These are phyloP conservation scores for Papilio protenor DNA, from an alignment of 2,888 invertebrate species.

Conservation along the genomic window DNA sequence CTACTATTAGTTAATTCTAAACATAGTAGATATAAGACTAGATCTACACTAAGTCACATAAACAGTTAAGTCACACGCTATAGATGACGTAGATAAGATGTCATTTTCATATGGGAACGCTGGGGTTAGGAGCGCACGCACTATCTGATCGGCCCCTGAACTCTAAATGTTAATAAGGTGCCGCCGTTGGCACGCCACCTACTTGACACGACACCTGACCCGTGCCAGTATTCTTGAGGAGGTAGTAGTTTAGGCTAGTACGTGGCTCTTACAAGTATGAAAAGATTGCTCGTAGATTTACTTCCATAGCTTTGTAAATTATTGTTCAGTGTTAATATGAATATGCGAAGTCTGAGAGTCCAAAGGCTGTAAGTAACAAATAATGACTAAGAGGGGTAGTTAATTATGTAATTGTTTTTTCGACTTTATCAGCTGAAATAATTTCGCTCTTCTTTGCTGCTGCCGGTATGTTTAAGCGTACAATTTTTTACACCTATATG, in stretches of 20 bases:
- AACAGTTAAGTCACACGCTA: constrained; percentile 55
- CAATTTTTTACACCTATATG: background rate
- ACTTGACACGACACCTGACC: constrained; percentile 56
- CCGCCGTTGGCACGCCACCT: constrained; percentile 54
- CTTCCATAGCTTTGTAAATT: background rate
- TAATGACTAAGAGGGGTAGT: no score
- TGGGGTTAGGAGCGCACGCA: constrained; percentile 55
- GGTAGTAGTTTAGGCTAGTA: background rate
- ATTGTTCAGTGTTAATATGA: no score
- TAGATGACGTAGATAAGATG: constrained; percentile 57
- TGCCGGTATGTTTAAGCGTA: constrained; percentile 19
- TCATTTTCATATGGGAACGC: constrained; percentile 59
- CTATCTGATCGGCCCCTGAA: constrained; percentile 68
- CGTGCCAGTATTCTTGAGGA: constrained; percentile 41
- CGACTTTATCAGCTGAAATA: background rate
- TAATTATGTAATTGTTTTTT: background rate
- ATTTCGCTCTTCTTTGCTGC: no score
- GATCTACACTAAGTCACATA: constrained; percentile 45
- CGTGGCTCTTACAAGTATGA: no score
- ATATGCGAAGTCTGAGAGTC: no score
- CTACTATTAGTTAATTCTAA: background rate
- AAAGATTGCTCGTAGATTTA: no score
- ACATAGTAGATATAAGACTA: background rate
- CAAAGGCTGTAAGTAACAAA: no score
- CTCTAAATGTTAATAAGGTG: constrained; percentile 69